phyloP scores from a whole-genome alignment of 2,888 invertebrate species.

The Ormyrus labotus region DNA sequence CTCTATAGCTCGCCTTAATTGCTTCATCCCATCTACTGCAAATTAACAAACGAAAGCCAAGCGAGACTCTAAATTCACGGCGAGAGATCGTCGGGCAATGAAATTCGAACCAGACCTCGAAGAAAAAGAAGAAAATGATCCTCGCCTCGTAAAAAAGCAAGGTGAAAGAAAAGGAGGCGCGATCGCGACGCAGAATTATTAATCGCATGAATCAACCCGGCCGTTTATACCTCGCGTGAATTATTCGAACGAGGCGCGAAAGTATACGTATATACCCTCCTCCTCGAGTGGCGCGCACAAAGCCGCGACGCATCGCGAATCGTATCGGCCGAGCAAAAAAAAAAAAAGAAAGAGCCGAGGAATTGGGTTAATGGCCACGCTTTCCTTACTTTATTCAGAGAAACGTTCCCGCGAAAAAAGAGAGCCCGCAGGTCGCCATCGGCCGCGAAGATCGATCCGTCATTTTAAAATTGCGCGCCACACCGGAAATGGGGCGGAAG shows the following conservation, averaged over 20 bases:
- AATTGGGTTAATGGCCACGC: constrained; percentile 32
- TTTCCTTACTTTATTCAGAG: not conserved
- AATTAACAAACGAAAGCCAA: not conserved
- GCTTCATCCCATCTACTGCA: not conserved
- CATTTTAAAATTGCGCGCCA: no score
- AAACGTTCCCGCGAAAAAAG: not conserved
- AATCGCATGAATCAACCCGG: constrained; percentile 13
- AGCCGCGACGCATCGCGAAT: constrained; percentile 15
- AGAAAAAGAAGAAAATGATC: no score
- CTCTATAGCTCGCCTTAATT: not conserved
- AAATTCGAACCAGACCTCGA: not conserved
- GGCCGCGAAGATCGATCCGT: no score
- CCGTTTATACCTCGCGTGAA: not conserved
- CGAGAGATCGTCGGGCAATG: not conserved
- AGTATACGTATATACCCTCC: not conserved
- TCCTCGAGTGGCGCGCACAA: not conserved
- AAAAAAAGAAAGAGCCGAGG: not conserved
- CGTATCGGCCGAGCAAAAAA: constrained; percentile 18
- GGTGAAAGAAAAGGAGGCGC: not conserved
- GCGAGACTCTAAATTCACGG: not conserved
- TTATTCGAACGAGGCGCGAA: not conserved
- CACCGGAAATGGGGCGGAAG: no score
- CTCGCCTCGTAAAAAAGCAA: no score
- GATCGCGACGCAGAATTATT: not conserved
- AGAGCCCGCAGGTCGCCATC: no score